Base-by-base conservation (phyloP, 64 coral and sea anemone genomes). In the Pachyseris speciosa region DNA sequence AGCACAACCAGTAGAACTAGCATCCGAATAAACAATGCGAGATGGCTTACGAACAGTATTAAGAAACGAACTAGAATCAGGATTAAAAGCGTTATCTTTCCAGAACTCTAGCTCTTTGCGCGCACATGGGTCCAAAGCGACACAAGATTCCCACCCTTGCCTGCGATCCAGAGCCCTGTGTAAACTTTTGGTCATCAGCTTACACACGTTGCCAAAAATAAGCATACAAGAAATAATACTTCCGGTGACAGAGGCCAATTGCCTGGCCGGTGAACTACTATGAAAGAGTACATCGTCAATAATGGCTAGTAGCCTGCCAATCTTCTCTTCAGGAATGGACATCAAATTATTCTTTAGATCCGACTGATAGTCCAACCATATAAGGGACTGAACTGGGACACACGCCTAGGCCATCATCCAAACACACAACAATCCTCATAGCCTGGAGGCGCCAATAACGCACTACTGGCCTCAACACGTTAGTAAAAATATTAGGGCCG, bases 171-270 rank as follows among this genome's bases (percentile, higher is more conserved):
- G 70, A 20, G 38, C 17, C 57, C 79, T 30, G 31, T 74, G 69
- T 20, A 88, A 53, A 9, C 74, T 11, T 19, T 69, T 73, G 28
- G 84, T 88, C 84, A 88, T 94, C 12, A 94, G 24, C 37, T 88
- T 89, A 24, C 65, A 88, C 24, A 94, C 38, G 15, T 74, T 89
- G 12, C 92, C 92, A 83, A 94, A 89, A 27, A 89, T 86, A 20
- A 84, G 74, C 19, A 73, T 43, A 47, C 72, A 75, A 8, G 86
- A 88, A 73, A 84, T 75, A 42, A 89, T 51, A 28, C 59, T 15
- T 9, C 86, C 92, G 3, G 68, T 75, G 1, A 89, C 10, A 57
- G 74, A 58, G 11, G 92, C 92, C 57, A 94, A 59, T 69, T 83
- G 59, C 68, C 91, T 94, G 29, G 91, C 86, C 17, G 74, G 55